phyloP scores from a whole-genome alignment of 1,140 invertebrate genomes.

The Ceratitis capitata region DNA sequence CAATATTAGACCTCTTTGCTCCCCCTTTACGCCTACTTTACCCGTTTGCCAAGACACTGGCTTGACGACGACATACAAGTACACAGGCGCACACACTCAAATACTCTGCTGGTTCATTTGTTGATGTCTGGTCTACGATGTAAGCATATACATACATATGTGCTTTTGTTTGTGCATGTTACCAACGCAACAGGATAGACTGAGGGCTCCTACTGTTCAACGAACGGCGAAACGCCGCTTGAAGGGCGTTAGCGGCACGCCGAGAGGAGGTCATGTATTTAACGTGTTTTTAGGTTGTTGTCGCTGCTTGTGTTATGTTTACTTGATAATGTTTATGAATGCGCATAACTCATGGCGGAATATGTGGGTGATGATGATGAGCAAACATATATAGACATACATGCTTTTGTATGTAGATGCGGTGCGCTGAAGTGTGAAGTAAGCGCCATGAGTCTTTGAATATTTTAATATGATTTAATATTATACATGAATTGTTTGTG shows the following conservation, averaged over 20 bases:
- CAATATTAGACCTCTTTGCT: background rate
- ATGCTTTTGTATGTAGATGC: background rate
- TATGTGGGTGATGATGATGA: background rate
- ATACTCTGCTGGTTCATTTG: background rate
- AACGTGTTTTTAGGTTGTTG: slow-evolving; percentile 40
- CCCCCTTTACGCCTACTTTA: background rate
- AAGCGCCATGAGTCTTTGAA: slow-evolving; percentile 52
- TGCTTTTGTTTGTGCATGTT: too few species aligned
- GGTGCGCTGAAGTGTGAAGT: slow-evolving; percentile 17
- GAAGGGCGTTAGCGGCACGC: too few species aligned
- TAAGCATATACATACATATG: too few species aligned
- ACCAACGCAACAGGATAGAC: background rate
- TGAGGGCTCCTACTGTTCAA: background rate
- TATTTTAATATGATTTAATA: slow-evolving; percentile 66
- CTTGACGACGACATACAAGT: too few species aligned
- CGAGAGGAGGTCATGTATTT: slow-evolving; percentile 27
- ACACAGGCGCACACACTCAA: background rate
- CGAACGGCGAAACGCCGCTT: background rate
- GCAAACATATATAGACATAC: background rate
- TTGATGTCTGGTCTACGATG: background rate
- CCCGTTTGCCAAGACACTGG: background rate
- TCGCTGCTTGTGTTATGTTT: slow-evolving; percentile 54
- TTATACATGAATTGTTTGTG: slow-evolving; percentile 47
- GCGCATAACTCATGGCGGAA: background rate
- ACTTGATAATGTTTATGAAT: slow-evolving; percentile 65